Base-by-base conservation (phyloP, 2,113 vertebrate species). In the Chionis minor region DNA sequence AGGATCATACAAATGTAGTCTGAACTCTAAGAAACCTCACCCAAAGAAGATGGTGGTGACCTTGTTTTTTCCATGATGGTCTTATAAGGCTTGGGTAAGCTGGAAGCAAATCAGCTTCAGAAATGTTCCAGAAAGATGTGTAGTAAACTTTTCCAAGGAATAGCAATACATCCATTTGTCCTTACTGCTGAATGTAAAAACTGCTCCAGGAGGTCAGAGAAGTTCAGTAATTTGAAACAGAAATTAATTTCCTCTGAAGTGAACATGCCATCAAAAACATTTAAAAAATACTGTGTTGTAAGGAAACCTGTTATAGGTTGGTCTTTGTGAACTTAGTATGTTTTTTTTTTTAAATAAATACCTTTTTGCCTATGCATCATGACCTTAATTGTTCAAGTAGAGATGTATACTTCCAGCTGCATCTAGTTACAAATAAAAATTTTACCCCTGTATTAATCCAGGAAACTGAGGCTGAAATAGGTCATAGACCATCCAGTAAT, bases 331-430 rank as follows among this genome's bases (percentile, higher is more conserved):
- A 97, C 97, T 91, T 92, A 67, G 81, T 90, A 72, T 81, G 86
- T 95, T 97, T 96, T 93, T 97, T 97, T 92, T 96, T 92, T 92
- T 92, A 97, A 93, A 96, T 86, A 81, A 17, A 86, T 4, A 93
- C n/a, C 74, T 47, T 92, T 97, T 94, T 97, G 62, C 88, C 90
- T 94, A 92, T 88, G 79, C 35, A 86, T 97, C 78, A 92, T 49
- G 49, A 96, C 84, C 42, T 91, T 77, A 90, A 93, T 67, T 93
- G 56, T 75, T 91, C 81, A 94, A 92, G 22, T 24, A 51, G 22
- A 24, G 49, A 51, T 7, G 49, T 51, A 51, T 51, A 88, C 32
- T 97, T 97, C 91, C 94, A 97, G 91, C 44, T 83, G 74, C 87
- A 79, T 56, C 78, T 96, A 69, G 49, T 92, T 97, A 90, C 91